A percentile compares a stretch with the other conserved stretches of the same genome.
Conservation (phyloP, 2,888 invertebrate genomes). For the Campoplex nolae region DNA sequence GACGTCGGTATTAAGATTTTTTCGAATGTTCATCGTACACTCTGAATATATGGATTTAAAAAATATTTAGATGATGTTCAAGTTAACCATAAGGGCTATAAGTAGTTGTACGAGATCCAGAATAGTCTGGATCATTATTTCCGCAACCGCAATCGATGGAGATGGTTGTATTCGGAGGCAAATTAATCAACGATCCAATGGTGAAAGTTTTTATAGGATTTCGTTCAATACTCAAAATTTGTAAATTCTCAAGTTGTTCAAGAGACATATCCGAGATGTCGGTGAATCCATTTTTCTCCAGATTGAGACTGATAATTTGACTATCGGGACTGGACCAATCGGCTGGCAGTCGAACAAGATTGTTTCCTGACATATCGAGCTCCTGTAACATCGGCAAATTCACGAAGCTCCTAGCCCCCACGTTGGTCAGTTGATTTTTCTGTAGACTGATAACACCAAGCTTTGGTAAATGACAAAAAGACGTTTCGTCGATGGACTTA, state of each 20-base stretch:
- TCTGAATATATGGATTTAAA: background rate
- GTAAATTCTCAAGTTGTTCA: background rate
- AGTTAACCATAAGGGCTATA: background rate
- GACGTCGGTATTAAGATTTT: background rate
- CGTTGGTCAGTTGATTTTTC: slow-evolving; percentile 6
- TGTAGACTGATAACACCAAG: slow-evolving; percentile 1
- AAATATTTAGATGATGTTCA: background rate
- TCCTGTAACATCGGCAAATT: background rate
- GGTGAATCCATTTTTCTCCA: slow-evolving; percentile 8
- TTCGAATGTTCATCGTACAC: background rate
- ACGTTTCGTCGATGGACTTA: background rate
- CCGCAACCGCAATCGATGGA: background rate
- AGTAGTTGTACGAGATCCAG: background rate
- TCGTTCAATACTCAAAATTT: slow-evolving; percentile 5
- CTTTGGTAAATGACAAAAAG: slow-evolving; percentile 23
- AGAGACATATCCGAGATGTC: slow-evolving; percentile 30
- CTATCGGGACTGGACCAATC: slow-evolving; percentile 5
- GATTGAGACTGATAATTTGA: slow-evolving; percentile 4
- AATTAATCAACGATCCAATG: slow-evolving; percentile 20
- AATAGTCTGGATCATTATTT: too few relatives aligned
- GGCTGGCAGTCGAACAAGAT: background rate
- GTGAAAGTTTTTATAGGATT: slow-evolving; percentile 14
- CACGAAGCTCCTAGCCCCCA: slow-evolving; percentile 12
- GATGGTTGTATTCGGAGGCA: slow-evolving; percentile 21
- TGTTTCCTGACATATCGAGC: slow-evolving; percentile 26